Evolutionary conservation across 2,113 vertebrate genomes (phyloP).

Genomic region (Pachypanchax playfairii): DNA sequence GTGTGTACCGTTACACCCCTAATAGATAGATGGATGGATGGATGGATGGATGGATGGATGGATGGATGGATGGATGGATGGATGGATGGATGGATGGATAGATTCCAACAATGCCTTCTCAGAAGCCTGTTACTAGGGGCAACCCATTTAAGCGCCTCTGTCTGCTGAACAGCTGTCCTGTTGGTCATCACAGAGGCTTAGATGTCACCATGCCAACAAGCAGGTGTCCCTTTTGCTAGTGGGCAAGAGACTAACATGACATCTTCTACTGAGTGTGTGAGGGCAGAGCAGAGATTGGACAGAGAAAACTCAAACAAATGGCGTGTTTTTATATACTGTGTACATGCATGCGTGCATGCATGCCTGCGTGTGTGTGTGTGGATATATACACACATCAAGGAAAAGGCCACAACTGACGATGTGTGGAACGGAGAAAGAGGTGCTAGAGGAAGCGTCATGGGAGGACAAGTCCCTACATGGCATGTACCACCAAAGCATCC

Average conservation of each 20-base stretch:
- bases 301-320: background rate
- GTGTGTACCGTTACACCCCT: too few relatives aligned
- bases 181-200: constrained; percentile 82
- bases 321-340: background rate
- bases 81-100: constrained; percentile 9
- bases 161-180: constrained; percentile 86
- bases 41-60: constrained; percentile 10
- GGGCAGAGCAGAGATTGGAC: constrained; percentile 7
- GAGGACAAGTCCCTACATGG: too few relatives aligned
- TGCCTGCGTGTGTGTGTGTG: too few relatives aligned
- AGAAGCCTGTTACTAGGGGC: constrained; percentile 60
- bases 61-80: constrained; percentile 2
- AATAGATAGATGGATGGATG: too few relatives aligned
- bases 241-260: constrained; percentile 24
- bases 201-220: constrained; percentile 79
- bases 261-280: constrained; percentile 30
- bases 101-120: constrained; percentile 40
- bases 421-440: too few relatives aligned
- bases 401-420: too few relatives aligned
- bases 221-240: constrained; percentile 54
- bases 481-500: too few relatives aligned
- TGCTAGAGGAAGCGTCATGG: too few relatives aligned
- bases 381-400: too few relatives aligned
- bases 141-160: constrained; percentile 71
- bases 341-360: too few relatives aligned